phyloP scores from a whole-genome alignment of 2,797 vertebrate genomes.

The Phrynocephalus guinanensis region DNA sequence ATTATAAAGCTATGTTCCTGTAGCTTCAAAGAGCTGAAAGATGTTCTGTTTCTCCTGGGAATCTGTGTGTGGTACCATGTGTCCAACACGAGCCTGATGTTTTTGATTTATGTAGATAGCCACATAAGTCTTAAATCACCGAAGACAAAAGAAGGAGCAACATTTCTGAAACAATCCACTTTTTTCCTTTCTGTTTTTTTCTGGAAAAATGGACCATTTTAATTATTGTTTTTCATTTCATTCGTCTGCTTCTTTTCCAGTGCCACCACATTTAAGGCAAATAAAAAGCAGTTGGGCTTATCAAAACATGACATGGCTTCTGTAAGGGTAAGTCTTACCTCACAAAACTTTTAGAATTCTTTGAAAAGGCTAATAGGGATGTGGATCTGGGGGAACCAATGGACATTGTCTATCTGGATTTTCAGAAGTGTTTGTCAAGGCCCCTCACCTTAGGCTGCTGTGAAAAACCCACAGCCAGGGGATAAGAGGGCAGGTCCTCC shows the following conservation, averaged over 20 bases:
- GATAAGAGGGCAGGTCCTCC: no score
- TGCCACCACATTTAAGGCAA: background rate
- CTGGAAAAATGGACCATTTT: background rate
- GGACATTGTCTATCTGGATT: no score
- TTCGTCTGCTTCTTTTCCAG: background rate
- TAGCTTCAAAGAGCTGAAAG: slow-evolving; percentile 43
- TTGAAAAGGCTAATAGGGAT: no score
- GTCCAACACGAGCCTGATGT: slow-evolving; percentile 14
- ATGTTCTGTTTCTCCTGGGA: slow-evolving; percentile 21
- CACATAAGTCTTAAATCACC: slow-evolving; percentile 42
- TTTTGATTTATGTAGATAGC: slow-evolving; percentile 51
- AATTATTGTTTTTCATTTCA: background rate
- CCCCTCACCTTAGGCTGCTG: no score
- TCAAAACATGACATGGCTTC: slow-evolving; percentile 41
- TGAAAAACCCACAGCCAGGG: no score
- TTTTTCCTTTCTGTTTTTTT: background rate
- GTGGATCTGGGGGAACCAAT: no score
- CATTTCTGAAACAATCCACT: background rate
- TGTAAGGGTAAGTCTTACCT: background rate
- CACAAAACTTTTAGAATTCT: no score
- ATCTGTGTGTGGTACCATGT: background rate
- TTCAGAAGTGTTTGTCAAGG: no score
- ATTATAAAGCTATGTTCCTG: slow-evolving; percentile 35
- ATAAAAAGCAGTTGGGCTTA: slow-evolving; percentile 27
- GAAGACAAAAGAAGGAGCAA: slow-evolving; percentile 3